Conservation (phyloP, 2,113 vertebrate genomes). For the Psittacula cyanocephala region DNA sequence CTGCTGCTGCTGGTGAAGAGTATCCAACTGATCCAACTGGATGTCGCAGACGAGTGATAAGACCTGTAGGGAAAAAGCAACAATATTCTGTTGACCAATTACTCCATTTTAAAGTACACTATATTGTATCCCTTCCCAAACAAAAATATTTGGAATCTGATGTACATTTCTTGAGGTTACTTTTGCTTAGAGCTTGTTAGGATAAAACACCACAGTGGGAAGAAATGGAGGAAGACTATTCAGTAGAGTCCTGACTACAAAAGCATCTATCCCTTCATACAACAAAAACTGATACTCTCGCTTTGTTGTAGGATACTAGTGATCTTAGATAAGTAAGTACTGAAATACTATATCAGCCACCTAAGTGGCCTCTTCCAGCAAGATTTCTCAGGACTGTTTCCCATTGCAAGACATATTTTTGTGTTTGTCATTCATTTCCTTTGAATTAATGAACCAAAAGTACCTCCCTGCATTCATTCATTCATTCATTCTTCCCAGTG, state of each 20-base stretch:
- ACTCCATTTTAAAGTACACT: background rate
- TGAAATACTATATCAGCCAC: background rate
- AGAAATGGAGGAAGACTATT: background rate
- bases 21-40: constrained; percentile 75
- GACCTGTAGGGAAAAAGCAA: constrained; percentile 68
- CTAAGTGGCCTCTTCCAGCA: background rate
- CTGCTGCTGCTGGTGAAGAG: constrained; percentile 75
- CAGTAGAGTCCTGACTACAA: background rate
- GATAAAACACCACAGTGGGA: background rate
- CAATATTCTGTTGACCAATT: background rate
- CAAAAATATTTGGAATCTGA: background rate
- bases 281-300: background rate
- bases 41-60: constrained; percentile 81
- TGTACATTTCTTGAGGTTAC: background rate
- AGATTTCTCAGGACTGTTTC: background rate
- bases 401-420: background rate
- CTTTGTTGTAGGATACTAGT: background rate
- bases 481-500: background rate
- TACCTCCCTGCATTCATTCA: background rate
- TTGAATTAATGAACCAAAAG: background rate
- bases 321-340: background rate
- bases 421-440: background rate
- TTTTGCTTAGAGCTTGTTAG: background rate
- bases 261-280: background rate
- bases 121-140: background rate